Evolutionary conservation across 2,888 invertebrate genomes (phyloP).

Genomic region (Allacma fusca): DNA sequence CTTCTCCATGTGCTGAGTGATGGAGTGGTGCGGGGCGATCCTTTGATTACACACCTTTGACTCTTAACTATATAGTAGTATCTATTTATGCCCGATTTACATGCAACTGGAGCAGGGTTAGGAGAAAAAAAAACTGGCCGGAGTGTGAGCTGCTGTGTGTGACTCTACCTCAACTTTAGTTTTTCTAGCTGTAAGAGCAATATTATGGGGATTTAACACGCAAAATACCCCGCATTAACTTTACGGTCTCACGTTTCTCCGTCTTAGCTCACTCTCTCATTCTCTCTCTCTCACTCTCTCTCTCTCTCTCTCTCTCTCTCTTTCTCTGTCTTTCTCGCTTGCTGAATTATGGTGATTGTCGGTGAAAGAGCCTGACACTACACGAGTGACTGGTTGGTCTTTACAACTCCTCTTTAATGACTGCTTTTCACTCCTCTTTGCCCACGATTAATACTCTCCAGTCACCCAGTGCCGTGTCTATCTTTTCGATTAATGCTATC

Average conservation of each 20-base stretch:
- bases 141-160: constrained; percentile 13
- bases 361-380: constrained; percentile 39
- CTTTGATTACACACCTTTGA: constrained; percentile 46
- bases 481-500: constrained; percentile 1
- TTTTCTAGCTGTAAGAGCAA: constrained; percentile 45
- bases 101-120: constrained; percentile 46
- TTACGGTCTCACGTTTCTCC: constrained; percentile 35
- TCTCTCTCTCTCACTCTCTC: constrained; percentile 19
- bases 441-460: constrained; percentile 6
- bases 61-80: constrained; percentile 27
- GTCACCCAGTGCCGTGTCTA: background rate
- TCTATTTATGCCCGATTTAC: constrained; percentile 52
- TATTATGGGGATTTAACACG: constrained; percentile 54
- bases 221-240: constrained; percentile 43
- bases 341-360: constrained; percentile 36
- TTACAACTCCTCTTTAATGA: constrained; percentile 23
- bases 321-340: constrained; percentile 1
- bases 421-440: constrained; percentile 25
- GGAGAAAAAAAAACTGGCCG: constrained; percentile 41
- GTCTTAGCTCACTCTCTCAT: background rate
- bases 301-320: background rate
- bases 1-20: constrained; percentile 8
- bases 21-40: constrained; percentile 30
- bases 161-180: constrained; percentile 45
- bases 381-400: constrained; percentile 19